phyloP scores from a whole-genome alignment of 2,888 invertebrate species.

The Philopedon plagiatum region DNA sequence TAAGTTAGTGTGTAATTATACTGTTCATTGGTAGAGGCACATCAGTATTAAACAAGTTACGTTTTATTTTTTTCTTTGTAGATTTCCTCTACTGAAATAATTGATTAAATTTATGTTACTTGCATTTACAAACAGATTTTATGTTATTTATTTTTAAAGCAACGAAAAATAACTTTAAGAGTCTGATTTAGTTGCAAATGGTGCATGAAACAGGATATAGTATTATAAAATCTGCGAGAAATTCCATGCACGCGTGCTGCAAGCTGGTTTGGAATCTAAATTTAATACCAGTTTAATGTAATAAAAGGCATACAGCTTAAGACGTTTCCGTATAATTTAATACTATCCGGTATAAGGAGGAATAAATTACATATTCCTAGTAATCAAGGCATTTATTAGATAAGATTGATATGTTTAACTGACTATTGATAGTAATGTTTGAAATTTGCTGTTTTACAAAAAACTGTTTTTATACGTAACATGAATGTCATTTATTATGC shows the following conservation, averaged over 20 bases:
- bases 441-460: too few species aligned
- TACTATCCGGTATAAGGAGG: too few species aligned
- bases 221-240: background rate
- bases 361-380: too few species aligned
- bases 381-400: too few species aligned
- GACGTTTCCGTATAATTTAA: background rate
- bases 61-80: too few species aligned
- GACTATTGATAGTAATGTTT: too few species aligned
- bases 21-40: too few species aligned
- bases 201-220: background rate
- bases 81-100: background rate
- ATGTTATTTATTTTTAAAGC: background rate
- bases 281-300: conserved; percentile 1
- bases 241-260: conserved; percentile 5
- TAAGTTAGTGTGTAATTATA: too few species aligned
- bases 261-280: background rate
- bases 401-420: too few species aligned
- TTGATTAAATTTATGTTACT: background rate
- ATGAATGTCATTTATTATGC: too few species aligned
- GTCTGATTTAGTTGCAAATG: background rate
- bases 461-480: too few species aligned
- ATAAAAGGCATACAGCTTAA: background rate
- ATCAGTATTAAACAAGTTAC: too few species aligned
- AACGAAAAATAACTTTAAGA: background rate
- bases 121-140: background rate